Conservation (phyloP, 2,797 vertebrate genomes). For the Rhinogobio ventralis region DNA sequence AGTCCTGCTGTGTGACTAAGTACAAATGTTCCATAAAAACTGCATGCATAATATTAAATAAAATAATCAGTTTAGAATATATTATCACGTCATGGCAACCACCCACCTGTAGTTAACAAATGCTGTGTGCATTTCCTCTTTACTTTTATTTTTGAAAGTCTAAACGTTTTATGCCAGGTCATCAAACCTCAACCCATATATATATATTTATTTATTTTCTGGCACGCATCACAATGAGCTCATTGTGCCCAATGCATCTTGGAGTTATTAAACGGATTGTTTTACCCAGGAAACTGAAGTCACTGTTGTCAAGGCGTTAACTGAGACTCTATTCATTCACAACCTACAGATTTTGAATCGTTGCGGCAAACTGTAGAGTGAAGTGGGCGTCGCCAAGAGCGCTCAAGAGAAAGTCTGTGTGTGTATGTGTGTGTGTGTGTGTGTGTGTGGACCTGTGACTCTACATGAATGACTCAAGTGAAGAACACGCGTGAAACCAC, state of each 20-base stretch:
- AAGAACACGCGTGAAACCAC: constrained; percentile 44
- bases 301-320: constrained; percentile 50
- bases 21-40: background rate
- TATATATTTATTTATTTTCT: background rate
- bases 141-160: background rate
- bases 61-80: background rate
- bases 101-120: constrained; percentile 7
- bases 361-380: constrained; percentile 55
- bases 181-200: background rate
- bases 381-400: constrained; percentile 64
- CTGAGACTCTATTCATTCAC: constrained; percentile 61
- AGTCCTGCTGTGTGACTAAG: background rate
- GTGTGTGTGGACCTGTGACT: constrained; percentile 51
- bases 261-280: constrained; percentile 18
- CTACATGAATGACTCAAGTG: constrained; percentile 67
- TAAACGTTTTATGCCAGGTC: background rate
- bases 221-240: constrained; percentile 6
- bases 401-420: constrained; percentile 52
- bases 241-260: constrained; percentile 19
- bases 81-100: background rate
- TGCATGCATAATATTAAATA: background rate
- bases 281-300: constrained; percentile 21
- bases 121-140: constrained; percentile 4
- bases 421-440: background rate
- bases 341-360: constrained; percentile 58